Base-by-base conservation (phyloP, 2,888 invertebrate species). In the Drosophila nigricruria region DNA sequence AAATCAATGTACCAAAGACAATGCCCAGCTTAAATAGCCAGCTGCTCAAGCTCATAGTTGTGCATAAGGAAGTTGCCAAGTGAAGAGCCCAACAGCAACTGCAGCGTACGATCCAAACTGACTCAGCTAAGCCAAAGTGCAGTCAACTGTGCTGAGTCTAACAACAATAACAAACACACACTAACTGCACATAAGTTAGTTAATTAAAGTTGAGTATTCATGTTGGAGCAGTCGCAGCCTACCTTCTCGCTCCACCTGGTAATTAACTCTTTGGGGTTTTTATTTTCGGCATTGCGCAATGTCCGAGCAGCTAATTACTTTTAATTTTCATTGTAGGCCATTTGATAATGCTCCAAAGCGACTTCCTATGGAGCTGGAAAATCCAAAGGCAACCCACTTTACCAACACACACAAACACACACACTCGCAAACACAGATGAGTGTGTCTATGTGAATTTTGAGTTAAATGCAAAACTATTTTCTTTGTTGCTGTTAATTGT, bases 271-370 rank as follows among this genome's bases (percentile, higher is more conserved):
- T 62, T 32, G 38, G 66, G 63, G 36, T 40, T 52, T 62, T 52
- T 40, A 58, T 47, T 70, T 63, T 78, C 68, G 40, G 32, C 36
- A 73, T 84, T 84, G 60, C 77, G 70, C 77, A 88, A 88, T 36
- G 57, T 23, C 30, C 42, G 45, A 66, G 38, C 65, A 73, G 82
- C 73, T 80, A 85, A 85, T 82, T 84, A 72, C 75, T 66, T 72
- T 82, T 88, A 62, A 80, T 88, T 88, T 84, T 80, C 75, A 74
- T 88, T 79, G 77, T 80, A 69, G 73, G 77, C 83, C 82, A 82
- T 72, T 77, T 82, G 77, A 74, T 73, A 84, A 57, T 50, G 54
- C 58, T 49, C 30, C n/a, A 58, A 52, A 18, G 57, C 57, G 18
- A 88, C 88, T 83, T 88, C 88, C 83, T 88, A 77, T 72, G 73